Evolutionary conservation across 37 sponge, comb jelly and placozoan species (phyloP).

Genomic region (Amphimedon queenslandica): DNA sequence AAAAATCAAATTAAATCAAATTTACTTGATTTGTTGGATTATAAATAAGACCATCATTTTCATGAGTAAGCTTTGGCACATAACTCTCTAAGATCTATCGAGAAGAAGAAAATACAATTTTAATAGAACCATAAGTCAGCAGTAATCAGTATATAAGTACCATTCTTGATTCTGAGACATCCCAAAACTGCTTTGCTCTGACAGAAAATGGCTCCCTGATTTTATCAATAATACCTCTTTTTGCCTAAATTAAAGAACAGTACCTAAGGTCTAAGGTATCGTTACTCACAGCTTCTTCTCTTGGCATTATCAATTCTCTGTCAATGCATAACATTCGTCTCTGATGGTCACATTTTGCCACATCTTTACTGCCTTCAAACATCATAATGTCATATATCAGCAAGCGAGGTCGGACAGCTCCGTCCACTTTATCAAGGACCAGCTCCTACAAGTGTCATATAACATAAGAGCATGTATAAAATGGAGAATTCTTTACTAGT

Average conservation of each 20-base stretch:
- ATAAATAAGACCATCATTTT: slow-evolving; percentile 90
- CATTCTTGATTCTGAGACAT: slow-evolving; percentile 50
- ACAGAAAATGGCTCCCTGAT: slow-evolving; percentile 80
- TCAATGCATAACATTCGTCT: slow-evolving; percentile 59
- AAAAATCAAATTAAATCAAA: neutral
- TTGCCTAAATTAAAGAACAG: slow-evolving; percentile 22
- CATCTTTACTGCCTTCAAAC: slow-evolving; percentile 62
- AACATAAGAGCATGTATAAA: too few relatives aligned
- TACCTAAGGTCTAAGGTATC: neutral
- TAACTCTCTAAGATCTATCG: slow-evolving; percentile 72
- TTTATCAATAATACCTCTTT: slow-evolving; percentile 51
- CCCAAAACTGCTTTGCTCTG: slow-evolving; percentile 82
- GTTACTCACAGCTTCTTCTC: slow-evolving; percentile 73
- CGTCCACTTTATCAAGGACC: slow-evolving; percentile 79
- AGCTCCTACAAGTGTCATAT: slow-evolving; percentile 53
- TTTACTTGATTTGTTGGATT: slow-evolving; percentile 72
- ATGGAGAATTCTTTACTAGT: too few relatives aligned
- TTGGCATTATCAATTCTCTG: slow-evolving; percentile 80
- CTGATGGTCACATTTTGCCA: slow-evolving; percentile 61
- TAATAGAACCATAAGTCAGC: too few relatives aligned
- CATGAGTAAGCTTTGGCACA: slow-evolving; percentile 76
- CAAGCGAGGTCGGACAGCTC: slow-evolving; percentile 53
- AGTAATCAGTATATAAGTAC: too few relatives aligned
- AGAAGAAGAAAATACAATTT: too few relatives aligned
- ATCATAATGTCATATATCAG: slow-evolving; percentile 93